Evolutionary conservation across 2,113 vertebrate species (phyloP).

Genomic region (Chloropsis hardwickii): DNA sequence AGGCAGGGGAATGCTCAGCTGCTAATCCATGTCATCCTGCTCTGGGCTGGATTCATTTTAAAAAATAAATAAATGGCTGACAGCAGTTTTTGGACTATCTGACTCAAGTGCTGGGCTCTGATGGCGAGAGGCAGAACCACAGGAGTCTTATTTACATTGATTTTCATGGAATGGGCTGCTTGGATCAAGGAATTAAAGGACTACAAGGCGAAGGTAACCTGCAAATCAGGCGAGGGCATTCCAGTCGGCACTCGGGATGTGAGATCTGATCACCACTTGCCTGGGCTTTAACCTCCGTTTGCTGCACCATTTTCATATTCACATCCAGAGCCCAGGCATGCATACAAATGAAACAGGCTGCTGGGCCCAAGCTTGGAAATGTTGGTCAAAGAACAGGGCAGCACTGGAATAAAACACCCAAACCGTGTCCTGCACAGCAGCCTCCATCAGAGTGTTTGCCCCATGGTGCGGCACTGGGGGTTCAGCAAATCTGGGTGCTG

Average conservation of each 20-base stretch:
- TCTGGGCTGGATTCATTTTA: slow-evolving; percentile 18
- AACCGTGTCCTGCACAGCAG: rapidly evolving
- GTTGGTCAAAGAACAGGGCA: neutral
- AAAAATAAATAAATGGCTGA: slow-evolving; percentile 47
- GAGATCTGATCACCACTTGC: neutral
- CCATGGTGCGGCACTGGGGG: neutral
- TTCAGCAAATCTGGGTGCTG: neutral
- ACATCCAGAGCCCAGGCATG: neutral
- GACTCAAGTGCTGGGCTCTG: neutral
- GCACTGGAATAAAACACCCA: neutral
- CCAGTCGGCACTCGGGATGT: neutral
- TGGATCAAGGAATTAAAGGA: slow-evolving; percentile 36
- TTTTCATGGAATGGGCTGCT: slow-evolving; percentile 3
- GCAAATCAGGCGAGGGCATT: neutral
- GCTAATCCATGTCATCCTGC: slow-evolving; percentile 53
- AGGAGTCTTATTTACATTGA: slow-evolving; percentile 30
- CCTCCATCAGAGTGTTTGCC: rapidly evolving
- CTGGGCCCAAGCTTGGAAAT: neutral
- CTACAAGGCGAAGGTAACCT: neutral
- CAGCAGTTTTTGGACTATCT: slow-evolving; percentile 23
- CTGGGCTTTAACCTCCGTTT: neutral
- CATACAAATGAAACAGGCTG: neutral
- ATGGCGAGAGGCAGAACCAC: neutral
- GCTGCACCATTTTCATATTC: neutral
- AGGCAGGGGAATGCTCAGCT: slow-evolving; percentile 37